phyloP scores from a whole-genome alignment of 2,888 invertebrate species.

The Limnephilus lunatus region DNA sequence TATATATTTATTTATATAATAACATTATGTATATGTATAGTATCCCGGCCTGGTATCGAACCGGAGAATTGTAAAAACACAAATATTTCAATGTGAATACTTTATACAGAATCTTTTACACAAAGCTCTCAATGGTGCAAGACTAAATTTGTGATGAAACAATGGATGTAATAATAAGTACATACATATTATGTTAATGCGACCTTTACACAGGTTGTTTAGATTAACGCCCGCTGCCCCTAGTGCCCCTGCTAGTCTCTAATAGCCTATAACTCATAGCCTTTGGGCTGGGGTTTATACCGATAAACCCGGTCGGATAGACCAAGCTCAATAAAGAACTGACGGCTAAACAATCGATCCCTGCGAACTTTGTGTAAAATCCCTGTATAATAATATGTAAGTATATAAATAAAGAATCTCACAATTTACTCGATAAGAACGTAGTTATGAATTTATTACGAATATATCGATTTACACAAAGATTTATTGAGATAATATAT shows the following conservation, averaged over 20 bases:
- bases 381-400: slow-evolving; percentile 14
- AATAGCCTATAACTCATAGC: not conserved
- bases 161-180: not conserved
- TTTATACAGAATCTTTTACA: slow-evolving; percentile 21
- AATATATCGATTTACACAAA: slow-evolving; percentile 64
- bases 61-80: slow-evolving; percentile 41
- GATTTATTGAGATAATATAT: slow-evolving; percentile 59
- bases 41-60: slow-evolving; percentile 7
- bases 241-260: slow-evolving; percentile 2
- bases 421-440: slow-evolving; percentile 62
- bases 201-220: not conserved
- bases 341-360: not conserved
- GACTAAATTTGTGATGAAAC: not conserved
- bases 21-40: slow-evolving; percentile 14
- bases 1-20: slow-evolving; percentile 38
- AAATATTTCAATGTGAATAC: slow-evolving; percentile 36
- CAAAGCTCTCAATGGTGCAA: not conserved
- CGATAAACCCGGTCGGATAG: not conserved
- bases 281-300: not conserved
- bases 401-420: slow-evolving; percentile 58
- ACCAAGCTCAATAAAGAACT: not conserved
- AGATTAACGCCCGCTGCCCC: not conserved
- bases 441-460: slow-evolving; percentile 65
- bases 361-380: slow-evolving; percentile 2
- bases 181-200: not conserved